A percentile compares a stretch with the other conserved stretches of the same genome.
phyloP scores from a whole-genome alignment of 2,797 vertebrate genomes.

The Sebastes diaconus region DNA sequence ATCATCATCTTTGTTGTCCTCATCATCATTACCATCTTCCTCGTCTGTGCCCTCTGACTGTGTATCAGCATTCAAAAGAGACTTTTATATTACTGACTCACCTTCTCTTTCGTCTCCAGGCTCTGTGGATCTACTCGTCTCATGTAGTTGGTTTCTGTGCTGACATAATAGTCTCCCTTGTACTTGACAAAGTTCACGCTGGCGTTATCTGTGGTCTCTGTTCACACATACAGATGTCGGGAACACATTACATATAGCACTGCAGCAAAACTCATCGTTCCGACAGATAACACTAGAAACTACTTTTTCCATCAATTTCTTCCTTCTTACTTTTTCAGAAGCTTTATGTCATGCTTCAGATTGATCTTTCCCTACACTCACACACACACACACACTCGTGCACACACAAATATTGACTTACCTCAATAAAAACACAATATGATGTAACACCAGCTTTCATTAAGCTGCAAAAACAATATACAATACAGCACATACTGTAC shows the following conservation, averaged over 20 bases:
- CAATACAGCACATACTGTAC: background rate
- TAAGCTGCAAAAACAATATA: conserved; percentile 9
- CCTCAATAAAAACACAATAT: conserved; percentile 20
- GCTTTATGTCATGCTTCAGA: conserved; percentile 8
- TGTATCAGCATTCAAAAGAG: background rate
- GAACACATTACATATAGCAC: conserved; percentile 3
- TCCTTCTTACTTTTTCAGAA: conserved; percentile 8
- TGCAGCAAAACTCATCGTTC: background rate
- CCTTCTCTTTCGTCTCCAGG: conserved; percentile 91
- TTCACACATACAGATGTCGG: conserved; percentile 57
- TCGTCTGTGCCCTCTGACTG: background rate
- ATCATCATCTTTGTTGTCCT: background rate
- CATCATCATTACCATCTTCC: background rate
- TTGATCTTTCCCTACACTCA: conserved; percentile 7
- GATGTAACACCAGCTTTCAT: conserved; percentile 37
- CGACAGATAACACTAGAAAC: background rate
- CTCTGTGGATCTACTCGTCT: conserved; percentile 88
- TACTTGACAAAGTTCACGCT: conserved; percentile 90
- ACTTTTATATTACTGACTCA: conserved; percentile 48
- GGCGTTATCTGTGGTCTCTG: conserved; percentile 91
- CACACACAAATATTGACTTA: conserved; percentile 16
- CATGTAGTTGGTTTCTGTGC: conserved; percentile 90
- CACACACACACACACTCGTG: background rate
- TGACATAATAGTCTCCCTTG: conserved; percentile 92
- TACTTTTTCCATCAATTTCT: conserved; percentile 5